Evolutionary conservation across 1,140 invertebrate genomes (phyloP).

Genomic region (Psix sp.): DNA sequence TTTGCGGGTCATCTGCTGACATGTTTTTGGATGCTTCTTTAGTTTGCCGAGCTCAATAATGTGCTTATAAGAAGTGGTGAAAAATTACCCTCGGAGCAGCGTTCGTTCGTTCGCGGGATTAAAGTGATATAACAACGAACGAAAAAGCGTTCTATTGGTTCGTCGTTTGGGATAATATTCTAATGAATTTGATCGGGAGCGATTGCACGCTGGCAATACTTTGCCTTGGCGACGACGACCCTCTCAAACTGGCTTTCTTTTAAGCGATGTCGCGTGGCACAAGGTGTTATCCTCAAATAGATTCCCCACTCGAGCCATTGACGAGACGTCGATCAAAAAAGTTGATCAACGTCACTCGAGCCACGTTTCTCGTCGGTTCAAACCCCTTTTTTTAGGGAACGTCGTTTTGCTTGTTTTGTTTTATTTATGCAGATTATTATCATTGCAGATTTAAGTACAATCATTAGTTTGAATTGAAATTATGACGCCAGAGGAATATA

Average conservation of each 20-base stretch:
- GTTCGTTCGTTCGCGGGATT: slow-evolving; percentile 42
- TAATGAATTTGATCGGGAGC: slow-evolving; percentile 10
- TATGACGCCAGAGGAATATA: too few relatives aligned
- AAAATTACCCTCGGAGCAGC: neutral
- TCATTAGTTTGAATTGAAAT: too few relatives aligned
- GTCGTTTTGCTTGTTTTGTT: too few relatives aligned
- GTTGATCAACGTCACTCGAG: neutral
- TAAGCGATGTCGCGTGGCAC: slow-evolving; percentile 60
- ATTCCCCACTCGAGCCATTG: slow-evolving; percentile 72
- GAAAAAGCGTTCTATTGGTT: neutral
- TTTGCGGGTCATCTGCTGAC: slow-evolving; percentile 79
- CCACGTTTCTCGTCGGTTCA: neutral
- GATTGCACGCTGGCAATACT: slow-evolving; percentile 36
- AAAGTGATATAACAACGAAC: neutral
- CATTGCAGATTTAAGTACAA: too few relatives aligned
- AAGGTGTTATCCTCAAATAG: slow-evolving; percentile 72
- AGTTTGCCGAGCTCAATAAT: neutral
- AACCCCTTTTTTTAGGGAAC: slow-evolving; percentile 1
- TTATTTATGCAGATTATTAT: too few relatives aligned
- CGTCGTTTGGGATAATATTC: slow-evolving; percentile 8
- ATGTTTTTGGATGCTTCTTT: slow-evolving; percentile 58
- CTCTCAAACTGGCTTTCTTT: slow-evolving; percentile 68
- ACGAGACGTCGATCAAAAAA: slow-evolving; percentile 62
- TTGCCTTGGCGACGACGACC: slow-evolving; percentile 49
- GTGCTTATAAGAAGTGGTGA: neutral